These are phyloP conservation scores for Glossophaga mutica DNA, from an alignment of 2,797 vertebrate genomes.

Conservation along the genomic window DNA sequence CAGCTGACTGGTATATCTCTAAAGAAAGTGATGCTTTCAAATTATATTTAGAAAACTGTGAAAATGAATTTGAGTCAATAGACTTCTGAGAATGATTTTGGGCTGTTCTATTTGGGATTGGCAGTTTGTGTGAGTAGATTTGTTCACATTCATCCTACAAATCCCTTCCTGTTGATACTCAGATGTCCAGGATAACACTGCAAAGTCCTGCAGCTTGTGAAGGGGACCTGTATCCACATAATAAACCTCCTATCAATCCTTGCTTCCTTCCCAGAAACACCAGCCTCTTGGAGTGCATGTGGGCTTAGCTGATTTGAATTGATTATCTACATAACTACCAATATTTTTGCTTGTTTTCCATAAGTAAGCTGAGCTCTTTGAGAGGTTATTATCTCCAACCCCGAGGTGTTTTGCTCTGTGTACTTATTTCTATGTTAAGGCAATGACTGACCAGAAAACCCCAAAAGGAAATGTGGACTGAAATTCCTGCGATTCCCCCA, in stretches of 20 bases:
- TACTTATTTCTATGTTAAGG: background rate
- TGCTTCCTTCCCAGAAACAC: background rate
- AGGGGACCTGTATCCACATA: background rate
- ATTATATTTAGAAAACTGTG: background rate
- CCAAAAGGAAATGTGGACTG: accelerated
- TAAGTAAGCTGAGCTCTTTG: accelerated
- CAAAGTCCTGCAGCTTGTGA: background rate
- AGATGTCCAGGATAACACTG: accelerated
- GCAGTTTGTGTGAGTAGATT: background rate
- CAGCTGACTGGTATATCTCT: background rate
- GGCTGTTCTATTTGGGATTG: background rate
- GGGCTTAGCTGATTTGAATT: accelerated
- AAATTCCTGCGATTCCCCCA: accelerated
- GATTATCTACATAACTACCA: accelerated
- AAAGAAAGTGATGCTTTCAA: background rate
- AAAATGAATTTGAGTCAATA: background rate
- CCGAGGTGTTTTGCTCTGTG: background rate
- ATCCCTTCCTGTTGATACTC: accelerated
- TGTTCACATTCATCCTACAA: no score
- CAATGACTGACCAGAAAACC: background rate
- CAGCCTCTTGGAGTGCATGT: accelerated
- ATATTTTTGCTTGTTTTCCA: background rate
- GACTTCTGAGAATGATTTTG: background rate
- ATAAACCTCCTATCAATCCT: accelerated
- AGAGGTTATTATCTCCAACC: no score